These are phyloP conservation scores for Caenorhabditis sp. DNA, from an alignment of 2,888 invertebrate species.

Conservation along the genomic window DNA sequence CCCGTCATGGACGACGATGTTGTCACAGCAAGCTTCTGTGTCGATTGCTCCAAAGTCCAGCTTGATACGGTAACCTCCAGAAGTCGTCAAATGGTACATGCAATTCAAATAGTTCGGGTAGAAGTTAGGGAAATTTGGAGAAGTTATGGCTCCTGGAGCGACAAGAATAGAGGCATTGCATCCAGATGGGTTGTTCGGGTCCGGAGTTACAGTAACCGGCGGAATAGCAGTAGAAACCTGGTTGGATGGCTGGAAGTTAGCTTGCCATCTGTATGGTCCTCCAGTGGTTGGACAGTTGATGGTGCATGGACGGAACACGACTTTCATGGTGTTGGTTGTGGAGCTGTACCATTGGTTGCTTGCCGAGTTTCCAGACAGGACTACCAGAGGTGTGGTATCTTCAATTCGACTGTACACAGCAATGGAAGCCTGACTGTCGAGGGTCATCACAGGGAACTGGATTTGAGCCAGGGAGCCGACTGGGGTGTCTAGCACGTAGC, in stretches of 20 bases:
- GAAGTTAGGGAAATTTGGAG: conserved; percentile 50
- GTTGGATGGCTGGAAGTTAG: conserved; percentile 50
- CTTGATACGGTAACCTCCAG: conserved; percentile 41
- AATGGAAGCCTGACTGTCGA: conserved; percentile 42
- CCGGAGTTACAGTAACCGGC: conserved; percentile 54
- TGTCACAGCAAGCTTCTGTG: conserved; percentile 64
- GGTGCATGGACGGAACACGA: conserved; percentile 55
- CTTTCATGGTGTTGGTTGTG: conserved; percentile 55
- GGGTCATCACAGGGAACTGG: conserved; percentile 50
- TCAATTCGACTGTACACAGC: conserved; percentile 50
- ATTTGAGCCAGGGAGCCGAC: conserved; percentile 39
- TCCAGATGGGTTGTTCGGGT: conserved; percentile 51
- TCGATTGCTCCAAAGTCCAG: conserved; percentile 37
- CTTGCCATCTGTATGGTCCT: conserved; percentile 46
- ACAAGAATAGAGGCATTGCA: conserved; percentile 47
- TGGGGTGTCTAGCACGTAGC: conserved; percentile 54
- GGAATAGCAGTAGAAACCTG: conserved; percentile 28
- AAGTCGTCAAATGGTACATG: conserved; percentile 48
- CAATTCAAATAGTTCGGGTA: conserved; percentile 61
- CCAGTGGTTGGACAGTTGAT: conserved; percentile 21
- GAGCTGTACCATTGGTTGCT: conserved; percentile 57
- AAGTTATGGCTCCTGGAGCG: conserved; percentile 57
- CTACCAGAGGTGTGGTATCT: conserved; percentile 47
- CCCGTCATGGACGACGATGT: conserved; percentile 54
- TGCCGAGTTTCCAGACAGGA: conserved; percentile 31